A percentile compares a stretch with the other conserved stretches of the same genome.
phyloP scores from a whole-genome alignment of 1,140 invertebrate species.

The Drosophila obscura region DNA sequence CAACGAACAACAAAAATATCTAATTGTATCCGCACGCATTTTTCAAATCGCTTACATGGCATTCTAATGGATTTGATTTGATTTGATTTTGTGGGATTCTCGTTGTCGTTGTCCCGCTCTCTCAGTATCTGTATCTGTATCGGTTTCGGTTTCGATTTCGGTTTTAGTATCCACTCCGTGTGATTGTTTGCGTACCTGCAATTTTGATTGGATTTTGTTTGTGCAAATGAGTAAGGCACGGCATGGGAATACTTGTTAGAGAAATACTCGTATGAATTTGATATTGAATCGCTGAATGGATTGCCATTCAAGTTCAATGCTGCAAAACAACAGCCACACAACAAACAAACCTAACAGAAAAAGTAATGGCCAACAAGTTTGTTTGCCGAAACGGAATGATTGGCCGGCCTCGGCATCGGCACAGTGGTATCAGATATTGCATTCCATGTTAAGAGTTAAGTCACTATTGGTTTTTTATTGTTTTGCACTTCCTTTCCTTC shows the following conservation, averaged over 20 bases:
- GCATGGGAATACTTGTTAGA: not conserved
- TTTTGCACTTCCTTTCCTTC: too few species aligned
- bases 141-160: slow-evolving; percentile 2
- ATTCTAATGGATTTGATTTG: slow-evolving; percentile 40
- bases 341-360: not conserved
- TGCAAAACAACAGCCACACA: slow-evolving; percentile 11
- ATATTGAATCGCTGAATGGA: slow-evolving; percentile 6
- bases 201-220: slow-evolving; percentile 60
- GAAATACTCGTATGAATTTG: slow-evolving; percentile 16
- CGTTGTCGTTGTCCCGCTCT: too few species aligned
- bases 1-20: slow-evolving; percentile 10
- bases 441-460: too few species aligned
- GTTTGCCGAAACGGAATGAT: slow-evolving; percentile 15
- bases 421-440: not conserved
- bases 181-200: slow-evolving; percentile 22
- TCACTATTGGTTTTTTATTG: too few species aligned
- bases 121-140: not conserved
- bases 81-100: slow-evolving; percentile 19
- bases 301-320: slow-evolving; percentile 40
- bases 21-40: slow-evolving; percentile 56
- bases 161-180: slow-evolving; percentile 16
- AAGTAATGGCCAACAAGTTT: slow-evolving; percentile 26
- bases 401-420: not conserved
- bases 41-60: slow-evolving; percentile 43
- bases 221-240: slow-evolving; percentile 1